These are phyloP conservation scores for Acheta domesticus DNA, from an alignment of 2,888 invertebrate species.

Conservation along the genomic window DNA sequence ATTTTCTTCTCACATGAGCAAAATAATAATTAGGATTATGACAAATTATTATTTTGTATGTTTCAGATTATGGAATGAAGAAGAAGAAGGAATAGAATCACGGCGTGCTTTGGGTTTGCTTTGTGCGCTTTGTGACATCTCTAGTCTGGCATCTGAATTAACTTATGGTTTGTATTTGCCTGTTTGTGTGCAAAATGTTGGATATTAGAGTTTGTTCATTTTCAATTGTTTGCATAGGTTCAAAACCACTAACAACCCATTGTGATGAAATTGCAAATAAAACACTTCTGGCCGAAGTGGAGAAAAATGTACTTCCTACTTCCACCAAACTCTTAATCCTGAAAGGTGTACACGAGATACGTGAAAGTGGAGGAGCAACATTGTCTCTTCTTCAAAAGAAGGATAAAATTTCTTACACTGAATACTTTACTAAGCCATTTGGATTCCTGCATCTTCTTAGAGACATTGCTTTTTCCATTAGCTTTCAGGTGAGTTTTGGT, in stretches of 20 bases:
- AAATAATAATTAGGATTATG: no score
- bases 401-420: background rate
- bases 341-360: no score
- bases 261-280: no score
- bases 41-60: background rate
- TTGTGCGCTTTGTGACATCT: constrained; percentile 3
- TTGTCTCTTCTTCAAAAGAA: background rate
- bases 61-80: background rate
- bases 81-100: constrained; percentile 2
- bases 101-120: background rate
- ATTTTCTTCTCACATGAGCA: no score
- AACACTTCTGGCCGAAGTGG: no score
- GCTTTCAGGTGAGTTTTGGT: background rate
- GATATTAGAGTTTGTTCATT: no score
- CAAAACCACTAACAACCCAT: no score
- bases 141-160: background rate
- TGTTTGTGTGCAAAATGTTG: background rate
- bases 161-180: background rate
- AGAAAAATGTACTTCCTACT: no score
- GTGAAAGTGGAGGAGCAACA: no score
- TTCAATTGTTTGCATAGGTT: no score
- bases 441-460: background rate
- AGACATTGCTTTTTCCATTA: background rate
- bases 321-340: no score
- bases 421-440: background rate